These are phyloP conservation scores for Salvator merianae DNA, from an alignment of 2,113 vertebrate species.

Conservation along the genomic window DNA sequence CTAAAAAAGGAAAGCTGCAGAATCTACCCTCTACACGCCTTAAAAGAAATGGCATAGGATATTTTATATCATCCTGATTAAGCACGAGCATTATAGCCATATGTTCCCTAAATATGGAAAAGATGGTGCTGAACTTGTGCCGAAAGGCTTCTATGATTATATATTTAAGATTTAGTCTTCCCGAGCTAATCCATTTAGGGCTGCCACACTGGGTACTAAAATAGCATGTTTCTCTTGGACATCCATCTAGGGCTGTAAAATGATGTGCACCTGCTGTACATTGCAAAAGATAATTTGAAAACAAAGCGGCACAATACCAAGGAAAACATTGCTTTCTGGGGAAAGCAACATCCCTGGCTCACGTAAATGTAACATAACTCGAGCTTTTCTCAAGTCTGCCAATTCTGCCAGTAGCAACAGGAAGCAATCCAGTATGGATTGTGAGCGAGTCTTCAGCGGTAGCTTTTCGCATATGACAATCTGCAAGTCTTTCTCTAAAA, in stretches of 20 bases:
- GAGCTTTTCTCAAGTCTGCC: background rate
- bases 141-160: conserved; percentile 27
- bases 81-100: conserved; percentile 32
- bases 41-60: conserved; percentile 35
- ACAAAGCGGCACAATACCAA: conserved; percentile 43
- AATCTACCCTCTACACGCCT: conserved; percentile 37
- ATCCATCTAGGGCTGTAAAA: conserved; percentile 64
- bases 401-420: conserved; percentile 3
- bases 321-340: background rate
- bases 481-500: background rate
- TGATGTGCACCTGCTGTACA: conserved; percentile 44
- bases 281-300: conserved; percentile 44
- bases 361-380: background rate
- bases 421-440: conserved; percentile 24
- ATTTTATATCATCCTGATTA: conserved; percentile 41
- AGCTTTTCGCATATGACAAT: background rate
- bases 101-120: conserved; percentile 46
- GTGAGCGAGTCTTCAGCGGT: background rate
- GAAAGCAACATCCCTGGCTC: background rate
- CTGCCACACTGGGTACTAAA: conserved; percentile 49
- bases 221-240: conserved; percentile 52
- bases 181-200: conserved; percentile 49
- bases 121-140: conserved; percentile 20
- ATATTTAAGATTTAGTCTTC: conserved; percentile 55
- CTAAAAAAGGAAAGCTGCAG: conserved; percentile 16